Base-by-base conservation (phyloP, 2,797 vertebrate genomes). In the Chromis chromis region DNA sequence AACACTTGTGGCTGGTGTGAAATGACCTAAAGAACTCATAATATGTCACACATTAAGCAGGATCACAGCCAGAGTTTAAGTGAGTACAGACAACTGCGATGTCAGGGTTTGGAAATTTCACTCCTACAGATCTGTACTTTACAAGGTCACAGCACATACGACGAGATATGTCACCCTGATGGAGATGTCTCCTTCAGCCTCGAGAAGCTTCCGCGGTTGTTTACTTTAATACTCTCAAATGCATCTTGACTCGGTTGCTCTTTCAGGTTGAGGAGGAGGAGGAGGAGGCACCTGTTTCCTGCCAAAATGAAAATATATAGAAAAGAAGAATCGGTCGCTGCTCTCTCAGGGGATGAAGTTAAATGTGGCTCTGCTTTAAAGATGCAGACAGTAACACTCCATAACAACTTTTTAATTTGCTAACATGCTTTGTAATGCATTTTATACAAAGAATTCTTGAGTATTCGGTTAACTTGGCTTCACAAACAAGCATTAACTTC, bases 251-350 rank as follows among this genome's bases (percentile, higher is more conserved):
- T 74, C 54, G n/a, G 62, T 74, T 61, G 40, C 75, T 65, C 67
- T 79, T 85, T 69, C 79, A 83, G 82, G 73, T 81, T 88, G 25
- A 53, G 65, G 79, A 89, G 88, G 87, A 92, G 88, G 25, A 53
- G 65, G 79, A 89, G 88, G 87, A 92, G 88, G 74, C 89, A 91
- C 91, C 91, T 91, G 91, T 84, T 92, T 92, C 91, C 90, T 91
- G 85, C 69, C 71, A 36, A 59, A 68, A 78, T 75, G 68, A 80
- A 76, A 82, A 72, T 21, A 22, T 48, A 11, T 49, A 73, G 57
- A 69, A 74, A 13, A 31, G 62, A 42, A 53, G 40, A 28, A 53
- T 24, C 58, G 64, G 56, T 17, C 46, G 10, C 33, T 19, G 27
- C 42, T 54, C 42, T 89, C 86, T 84, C 80, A 31, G 70, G 78